phyloP scores from a whole-genome alignment of 2,113 vertebrate genomes.

The Sclerurus mexicanus region DNA sequence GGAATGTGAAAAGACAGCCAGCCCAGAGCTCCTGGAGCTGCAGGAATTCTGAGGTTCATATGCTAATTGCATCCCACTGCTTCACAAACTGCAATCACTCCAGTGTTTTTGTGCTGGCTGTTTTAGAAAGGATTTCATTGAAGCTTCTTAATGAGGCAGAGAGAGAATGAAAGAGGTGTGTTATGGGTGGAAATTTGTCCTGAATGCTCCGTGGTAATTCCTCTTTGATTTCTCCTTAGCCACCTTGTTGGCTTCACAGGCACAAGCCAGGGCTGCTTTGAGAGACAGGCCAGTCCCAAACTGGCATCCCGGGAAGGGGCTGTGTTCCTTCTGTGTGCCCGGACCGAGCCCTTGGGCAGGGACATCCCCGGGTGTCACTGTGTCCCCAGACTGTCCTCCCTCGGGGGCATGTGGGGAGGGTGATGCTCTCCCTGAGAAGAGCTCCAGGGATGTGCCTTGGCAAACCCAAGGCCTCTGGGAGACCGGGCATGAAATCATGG shows the following conservation, averaged over 20 bases:
- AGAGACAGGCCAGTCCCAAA: neutral
- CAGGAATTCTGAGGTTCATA: slow-evolving; percentile 39
- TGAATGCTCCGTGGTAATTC: neutral
- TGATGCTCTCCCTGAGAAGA: too few species aligned
- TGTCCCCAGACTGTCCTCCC: neutral
- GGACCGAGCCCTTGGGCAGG: neutral
- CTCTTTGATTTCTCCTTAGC: neutral
- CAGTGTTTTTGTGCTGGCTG: slow-evolving; percentile 21
- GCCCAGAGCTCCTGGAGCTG: neutral
- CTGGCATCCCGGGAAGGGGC: neutral
- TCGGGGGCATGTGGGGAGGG: neutral
- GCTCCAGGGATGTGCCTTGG: neutral
- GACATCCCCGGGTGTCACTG: accelerated
- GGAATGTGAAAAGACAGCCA: neutral
- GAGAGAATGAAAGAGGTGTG: neutral
- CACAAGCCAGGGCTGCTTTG: neutral
- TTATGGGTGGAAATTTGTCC: neutral
- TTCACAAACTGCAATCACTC: slow-evolving; percentile 65
- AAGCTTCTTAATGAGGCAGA: slow-evolving; percentile 36
- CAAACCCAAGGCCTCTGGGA: neutral
- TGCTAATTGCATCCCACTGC: slow-evolving; percentile 65
- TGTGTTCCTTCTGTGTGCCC: neutral
- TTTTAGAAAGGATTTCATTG: slow-evolving; percentile 9
- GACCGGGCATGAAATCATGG: neutral
- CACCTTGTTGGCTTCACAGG: neutral